Conservation (phyloP, 2,797 vertebrate genomes). For the Miichthys miiuy region DNA sequence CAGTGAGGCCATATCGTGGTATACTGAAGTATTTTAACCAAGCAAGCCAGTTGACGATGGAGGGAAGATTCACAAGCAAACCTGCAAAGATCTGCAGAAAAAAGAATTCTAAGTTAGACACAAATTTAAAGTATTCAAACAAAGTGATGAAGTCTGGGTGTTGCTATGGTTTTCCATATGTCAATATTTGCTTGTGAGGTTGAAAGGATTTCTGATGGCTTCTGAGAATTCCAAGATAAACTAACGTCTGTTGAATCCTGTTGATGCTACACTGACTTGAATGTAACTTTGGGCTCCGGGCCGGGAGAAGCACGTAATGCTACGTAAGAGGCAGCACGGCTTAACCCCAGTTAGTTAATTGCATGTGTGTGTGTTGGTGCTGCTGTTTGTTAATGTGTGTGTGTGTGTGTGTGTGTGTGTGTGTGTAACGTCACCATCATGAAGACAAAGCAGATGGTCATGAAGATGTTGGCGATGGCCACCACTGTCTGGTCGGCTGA, state of each 20-base stretch:
- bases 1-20: slow-evolving; percentile 72
- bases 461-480: slow-evolving; percentile 89
- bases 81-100: slow-evolving; percentile 88
- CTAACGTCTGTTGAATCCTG: too few relatives aligned
- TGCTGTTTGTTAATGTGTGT: not conserved
- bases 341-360: not conserved
- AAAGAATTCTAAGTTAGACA: not conserved
- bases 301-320: too few relatives aligned
- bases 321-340: too few relatives aligned
- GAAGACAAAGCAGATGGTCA: slow-evolving; percentile 90
- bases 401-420: not conserved
- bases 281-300: too few relatives aligned
- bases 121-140: not conserved
- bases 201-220: too few relatives aligned
- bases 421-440: slow-evolving; percentile 88
- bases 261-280: too few relatives aligned
- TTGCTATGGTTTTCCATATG: too few relatives aligned
- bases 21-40: slow-evolving; percentile 89
- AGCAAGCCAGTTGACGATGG: slow-evolving; percentile 84
- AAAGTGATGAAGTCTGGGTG: not conserved
- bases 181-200: too few relatives aligned
- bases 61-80: slow-evolving; percentile 88
- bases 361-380: not conserved
- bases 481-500: slow-evolving; percentile 91
- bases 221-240: too few relatives aligned